Evolutionary conservation across 2,113 vertebrate genomes (phyloP), one percentile per base, ranked within the genome.

Genomic region (Nesospiza acunhae): DNA sequence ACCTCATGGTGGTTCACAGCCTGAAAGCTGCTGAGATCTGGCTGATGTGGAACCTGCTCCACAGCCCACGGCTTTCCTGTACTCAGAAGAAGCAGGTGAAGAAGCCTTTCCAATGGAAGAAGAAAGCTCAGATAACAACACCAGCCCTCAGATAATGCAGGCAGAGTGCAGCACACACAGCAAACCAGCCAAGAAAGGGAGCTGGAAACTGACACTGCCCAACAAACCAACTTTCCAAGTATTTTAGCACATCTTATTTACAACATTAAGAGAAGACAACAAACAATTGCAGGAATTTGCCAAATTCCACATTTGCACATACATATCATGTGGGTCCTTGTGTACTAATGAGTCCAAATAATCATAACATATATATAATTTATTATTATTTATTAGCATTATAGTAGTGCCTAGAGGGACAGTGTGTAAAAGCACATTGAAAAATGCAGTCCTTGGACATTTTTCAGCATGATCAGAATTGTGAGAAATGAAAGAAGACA

Each of bases 21-120:
- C 97, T 99, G 60, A 99, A 98, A 0, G 99, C 98, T 6, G 98
- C 99, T 4, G 99, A 99, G 97, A 99, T 99, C 94, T 99, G 99
- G 99, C 98, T 99, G 4, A 99, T 99, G 99, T 99, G 99, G 99
- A 99, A 98, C 87, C 98, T 99, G 42, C 98, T 99, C 44, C 98
- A 99, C 13, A 98, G 98, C 84, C 98, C 98, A 22, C 96, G 84
- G 12, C 98, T 99, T 23, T 98, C 96, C 89, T 99, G 99, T 77
- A 98, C 99, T 24, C 98, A 97, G 56, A 98, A 95, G 86, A 97
- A 97, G 84, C 90, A 97, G 66, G 96, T 98, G 68, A 98, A 94
- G 91, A 98, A 97, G 66, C 95, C 95, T 80, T 98, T 98, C 93
- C 97, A 94, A 0, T 98, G 97, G 97, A 97, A 95, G 37, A 97